A percentile compares a stretch with the other conserved stretches of the same genome.
phyloP scores from a whole-genome alignment of 2,113 vertebrate species.

The Amphilophus citrinellus region DNA sequence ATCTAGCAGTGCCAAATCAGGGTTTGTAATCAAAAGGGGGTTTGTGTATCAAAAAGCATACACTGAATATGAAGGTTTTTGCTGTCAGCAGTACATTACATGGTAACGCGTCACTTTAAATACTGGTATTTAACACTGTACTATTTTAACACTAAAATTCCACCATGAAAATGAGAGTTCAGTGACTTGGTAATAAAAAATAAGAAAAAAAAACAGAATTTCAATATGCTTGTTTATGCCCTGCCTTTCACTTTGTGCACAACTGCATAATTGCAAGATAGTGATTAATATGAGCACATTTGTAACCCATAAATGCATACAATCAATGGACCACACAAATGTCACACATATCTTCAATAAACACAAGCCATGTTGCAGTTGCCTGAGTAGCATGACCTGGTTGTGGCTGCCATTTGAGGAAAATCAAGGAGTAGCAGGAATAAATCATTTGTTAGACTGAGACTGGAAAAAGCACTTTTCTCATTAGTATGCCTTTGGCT shows the following conservation, averaged over 20 bases:
- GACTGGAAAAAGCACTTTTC: background rate
- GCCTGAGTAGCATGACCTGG: conserved; percentile 17
- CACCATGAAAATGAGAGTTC: background rate
- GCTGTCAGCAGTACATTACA: background rate
- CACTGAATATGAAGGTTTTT: background rate
- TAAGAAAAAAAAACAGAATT: background rate
- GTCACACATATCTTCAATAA: conserved; percentile 46
- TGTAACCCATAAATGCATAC: conserved; percentile 37
- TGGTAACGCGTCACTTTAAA: background rate
- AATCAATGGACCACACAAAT: conserved; percentile 43
- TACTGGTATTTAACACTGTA: background rate
- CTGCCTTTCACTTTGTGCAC: conserved; percentile 51
- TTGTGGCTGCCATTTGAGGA: conserved; percentile 9
- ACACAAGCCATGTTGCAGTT: conserved; percentile 27
- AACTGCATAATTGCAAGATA: conserved; percentile 14
- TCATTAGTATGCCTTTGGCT: conserved; percentile 35
- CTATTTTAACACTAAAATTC: no score
- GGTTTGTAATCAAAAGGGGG: no score
- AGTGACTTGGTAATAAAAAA: background rate
- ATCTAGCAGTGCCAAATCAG: no score
- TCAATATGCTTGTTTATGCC: background rate
- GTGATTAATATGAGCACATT: conserved; percentile 56
- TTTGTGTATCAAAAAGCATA: no score
- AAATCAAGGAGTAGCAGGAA: conserved; percentile 3
- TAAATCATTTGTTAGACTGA: conserved; percentile 23